Percentiles rank a stretch among this genome's conserved stretches.
phyloP scores from a whole-genome alignment of 2,797 vertebrate genomes.

The Peromyscus eremicus region DNA sequence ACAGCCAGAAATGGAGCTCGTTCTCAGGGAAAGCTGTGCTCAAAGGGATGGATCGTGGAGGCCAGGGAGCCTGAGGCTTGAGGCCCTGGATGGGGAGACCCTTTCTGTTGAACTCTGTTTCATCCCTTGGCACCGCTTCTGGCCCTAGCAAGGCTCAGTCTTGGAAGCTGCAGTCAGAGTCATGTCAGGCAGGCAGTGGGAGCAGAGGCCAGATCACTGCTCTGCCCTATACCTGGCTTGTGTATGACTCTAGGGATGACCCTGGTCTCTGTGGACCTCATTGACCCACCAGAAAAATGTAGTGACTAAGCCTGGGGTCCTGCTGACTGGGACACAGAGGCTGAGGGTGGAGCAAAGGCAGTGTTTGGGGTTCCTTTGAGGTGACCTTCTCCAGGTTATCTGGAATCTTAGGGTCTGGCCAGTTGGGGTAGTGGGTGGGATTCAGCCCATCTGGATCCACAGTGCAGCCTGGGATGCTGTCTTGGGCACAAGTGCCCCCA shows the following conservation, averaged over 20 bases:
- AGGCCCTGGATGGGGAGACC: not conserved
- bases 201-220: not conserved
- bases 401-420: not conserved
- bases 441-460: not conserved
- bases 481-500: not conserved
- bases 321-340: accelerated
- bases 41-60: not conserved
- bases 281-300: not conserved
- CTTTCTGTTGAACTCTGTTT: not conserved
- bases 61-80: not conserved
- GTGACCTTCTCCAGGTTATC: not conserved
- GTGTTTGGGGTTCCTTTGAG: accelerated
- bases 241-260: not conserved
- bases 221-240: accelerated
- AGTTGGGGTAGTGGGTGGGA: not conserved
- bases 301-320: accelerated
- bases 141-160: not conserved
- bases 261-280: not conserved
- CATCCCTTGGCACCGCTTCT: no score
- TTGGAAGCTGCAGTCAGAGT: accelerated
- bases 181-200: accelerated
- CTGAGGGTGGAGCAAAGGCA: accelerated
- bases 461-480: not conserved
- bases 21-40: accelerated
- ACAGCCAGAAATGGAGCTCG: not conserved